These are phyloP conservation scores for Toxotes jaculatrix DNA, from an alignment of 2,113 vertebrate species.

Conservation along the genomic window DNA sequence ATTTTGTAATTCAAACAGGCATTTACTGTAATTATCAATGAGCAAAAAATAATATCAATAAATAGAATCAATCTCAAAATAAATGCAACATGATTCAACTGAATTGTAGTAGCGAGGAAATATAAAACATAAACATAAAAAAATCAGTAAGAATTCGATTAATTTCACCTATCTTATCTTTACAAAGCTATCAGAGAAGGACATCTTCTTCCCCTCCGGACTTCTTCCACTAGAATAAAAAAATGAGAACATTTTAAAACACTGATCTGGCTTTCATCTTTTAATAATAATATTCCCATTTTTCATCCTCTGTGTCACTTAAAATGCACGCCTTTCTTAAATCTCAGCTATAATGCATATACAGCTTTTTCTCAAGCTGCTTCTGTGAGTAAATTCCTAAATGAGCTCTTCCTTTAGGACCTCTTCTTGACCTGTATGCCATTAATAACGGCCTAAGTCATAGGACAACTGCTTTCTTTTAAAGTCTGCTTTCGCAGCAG, in stretches of 20 bases:
- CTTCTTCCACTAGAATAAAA: conserved; percentile 43
- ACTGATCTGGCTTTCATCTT: conserved; percentile 65
- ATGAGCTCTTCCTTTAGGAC: conserved; percentile 17
- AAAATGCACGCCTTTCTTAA: conserved; percentile 48
- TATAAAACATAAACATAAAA: conserved; percentile 73
- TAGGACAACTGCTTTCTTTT: conserved; percentile 17
- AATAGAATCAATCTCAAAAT: conserved; percentile 74
- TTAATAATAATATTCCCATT: conserved; percentile 22
- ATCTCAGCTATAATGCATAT: conserved; percentile 67
- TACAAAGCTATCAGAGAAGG: conserved; percentile 66
- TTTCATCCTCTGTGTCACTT: conserved; percentile 33
- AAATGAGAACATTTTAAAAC: conserved; percentile 45
- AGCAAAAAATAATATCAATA: conserved; percentile 72
- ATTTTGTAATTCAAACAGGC: conserved; percentile 77
- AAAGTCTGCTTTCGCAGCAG: conserved; percentile 42
- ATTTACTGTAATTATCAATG: conserved; percentile 73
- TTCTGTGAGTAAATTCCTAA: conserved; percentile 23
- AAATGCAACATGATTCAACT: conserved; percentile 73
- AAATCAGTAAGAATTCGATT: conserved; percentile 50
- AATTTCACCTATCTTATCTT: conserved; percentile 50
- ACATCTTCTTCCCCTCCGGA: conserved; percentile 27
- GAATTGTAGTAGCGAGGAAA: conserved; percentile 63
- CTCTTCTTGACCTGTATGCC: conserved; percentile 19
- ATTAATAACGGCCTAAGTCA: conserved; percentile 24
- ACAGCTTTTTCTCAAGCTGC: conserved; percentile 47